A percentile compares a stretch with the other conserved stretches of the same genome.
Evolutionary conservation across 2,888 invertebrate species (phyloP).

Genomic region (Pachycephus smyrnensis): DNA sequence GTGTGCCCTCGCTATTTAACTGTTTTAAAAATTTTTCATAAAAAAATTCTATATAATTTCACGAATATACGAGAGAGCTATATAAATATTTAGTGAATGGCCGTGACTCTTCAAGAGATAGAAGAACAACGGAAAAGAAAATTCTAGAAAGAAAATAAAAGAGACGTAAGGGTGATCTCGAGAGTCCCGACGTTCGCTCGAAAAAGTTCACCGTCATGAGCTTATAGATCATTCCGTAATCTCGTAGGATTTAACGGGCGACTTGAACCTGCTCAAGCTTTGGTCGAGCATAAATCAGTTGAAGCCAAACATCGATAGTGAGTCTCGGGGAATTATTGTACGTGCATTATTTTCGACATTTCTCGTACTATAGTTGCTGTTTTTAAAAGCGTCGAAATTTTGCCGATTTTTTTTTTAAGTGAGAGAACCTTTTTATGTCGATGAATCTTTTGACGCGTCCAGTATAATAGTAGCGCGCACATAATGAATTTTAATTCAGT

Average conservation of each 20-base stretch:
- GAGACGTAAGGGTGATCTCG: not conserved
- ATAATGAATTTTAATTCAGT: not conserved
- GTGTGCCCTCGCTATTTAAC: not conserved
- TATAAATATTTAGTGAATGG: not conserved
- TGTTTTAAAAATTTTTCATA: not conserved
- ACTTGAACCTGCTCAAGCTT: not conserved
- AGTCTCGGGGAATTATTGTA: not conserved
- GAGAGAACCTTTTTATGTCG: not conserved
- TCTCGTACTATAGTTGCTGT: not conserved
- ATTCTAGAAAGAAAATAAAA: not conserved
- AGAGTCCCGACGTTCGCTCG: not conserved
- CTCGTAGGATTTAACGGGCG: not conserved
- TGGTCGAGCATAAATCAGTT: not conserved
- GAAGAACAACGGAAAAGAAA: not conserved
- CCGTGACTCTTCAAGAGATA: not conserved
- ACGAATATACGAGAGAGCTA: not conserved
- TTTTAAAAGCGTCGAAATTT: not conserved
- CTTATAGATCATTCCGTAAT: not conserved
- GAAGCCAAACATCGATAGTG: not conserved
- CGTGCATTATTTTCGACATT: not conserved
- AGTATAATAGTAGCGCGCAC: not conserved
- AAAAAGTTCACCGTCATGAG: not conserved
- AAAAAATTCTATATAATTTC: not conserved
- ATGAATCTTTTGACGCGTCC: not conserved
- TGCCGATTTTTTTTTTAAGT: not conserved